Percentiles rank a stretch among this genome's conserved stretches.
Evolutionary conservation across 1,140 invertebrate genomes (phyloP).

Genomic region (Drosophila tristis): DNA sequence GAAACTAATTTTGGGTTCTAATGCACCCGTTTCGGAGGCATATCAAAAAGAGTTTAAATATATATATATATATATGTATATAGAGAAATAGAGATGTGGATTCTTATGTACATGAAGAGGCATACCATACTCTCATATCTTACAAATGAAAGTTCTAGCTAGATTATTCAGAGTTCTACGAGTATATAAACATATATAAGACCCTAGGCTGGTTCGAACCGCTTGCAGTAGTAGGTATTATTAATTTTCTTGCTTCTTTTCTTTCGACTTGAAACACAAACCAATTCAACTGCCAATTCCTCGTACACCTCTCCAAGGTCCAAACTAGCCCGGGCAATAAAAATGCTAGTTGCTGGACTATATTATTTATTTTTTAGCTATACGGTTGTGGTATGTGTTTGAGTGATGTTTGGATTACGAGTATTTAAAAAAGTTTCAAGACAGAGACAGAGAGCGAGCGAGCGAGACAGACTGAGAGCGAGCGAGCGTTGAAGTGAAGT

Average conservation of each 20-base stretch:
- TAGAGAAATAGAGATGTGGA: conserved; percentile 26
- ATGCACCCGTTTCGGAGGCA: conserved; percentile 5
- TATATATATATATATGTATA: conserved; percentile 40
- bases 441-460: conserved; percentile 65
- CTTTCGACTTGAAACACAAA: conserved; percentile 17
- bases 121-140: conserved; percentile 50
- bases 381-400: conserved; percentile 24
- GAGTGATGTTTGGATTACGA: conserved; percentile 46
- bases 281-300: conserved; percentile 51
- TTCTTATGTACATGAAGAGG: conserved; percentile 70
- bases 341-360: conserved; percentile 33
- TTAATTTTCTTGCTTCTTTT: conserved; percentile 24
- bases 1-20: conserved; percentile 25
- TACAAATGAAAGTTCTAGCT: conserved; percentile 61
- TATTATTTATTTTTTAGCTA: conserved; percentile 26
- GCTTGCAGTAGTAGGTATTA: conserved; percentile 49
- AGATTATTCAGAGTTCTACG: conserved; percentile 47
- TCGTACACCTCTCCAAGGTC: conserved; percentile 45
- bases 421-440: conserved; percentile 55
- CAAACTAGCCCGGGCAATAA: conserved; percentile 48
- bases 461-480: conserved; percentile 54
- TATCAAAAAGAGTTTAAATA: conserved; percentile 37
- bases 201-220: conserved; percentile 75
- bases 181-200: conserved; percentile 30
- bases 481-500: conserved; percentile 56